Evolutionary conservation across 2,113 vertebrate genomes (phyloP).

Genomic region (Charadrius vociferus): DNA sequence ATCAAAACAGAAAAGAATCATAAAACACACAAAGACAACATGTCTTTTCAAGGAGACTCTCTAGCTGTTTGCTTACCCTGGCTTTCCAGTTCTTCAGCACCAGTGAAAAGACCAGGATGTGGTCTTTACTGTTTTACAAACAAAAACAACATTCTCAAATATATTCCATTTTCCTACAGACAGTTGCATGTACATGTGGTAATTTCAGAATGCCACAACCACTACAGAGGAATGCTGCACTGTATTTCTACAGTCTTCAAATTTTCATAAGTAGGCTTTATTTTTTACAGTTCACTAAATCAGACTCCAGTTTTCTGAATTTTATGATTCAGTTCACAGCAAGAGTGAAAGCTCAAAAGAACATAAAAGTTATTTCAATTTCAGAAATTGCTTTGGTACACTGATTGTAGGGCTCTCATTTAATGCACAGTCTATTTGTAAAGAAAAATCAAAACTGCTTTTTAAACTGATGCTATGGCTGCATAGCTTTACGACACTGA

Average conservation of each 20-base stretch:
- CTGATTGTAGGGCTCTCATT: not conserved
- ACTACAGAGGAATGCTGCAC: not conserved
- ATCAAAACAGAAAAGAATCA: not conserved
- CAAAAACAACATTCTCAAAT: not conserved
- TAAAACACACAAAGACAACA: not conserved
- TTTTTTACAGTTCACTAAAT: not conserved
- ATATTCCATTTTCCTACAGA: not conserved
- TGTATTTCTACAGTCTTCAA: not conserved
- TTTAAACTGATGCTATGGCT: not conserved
- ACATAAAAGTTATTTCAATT: not conserved
- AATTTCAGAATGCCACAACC: not conserved
- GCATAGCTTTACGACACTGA: not conserved
- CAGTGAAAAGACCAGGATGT: not conserved
- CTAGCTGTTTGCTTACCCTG: not conserved
- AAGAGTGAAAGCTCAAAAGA: constrained; percentile 2
- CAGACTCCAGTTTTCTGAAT: not conserved
- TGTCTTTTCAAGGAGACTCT: not conserved
- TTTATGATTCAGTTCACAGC: not conserved
- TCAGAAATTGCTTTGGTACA: constrained; percentile 4
- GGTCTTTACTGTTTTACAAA: not conserved
- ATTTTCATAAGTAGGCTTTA: not conserved
- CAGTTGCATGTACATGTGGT: not conserved
- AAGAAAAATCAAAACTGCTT: not conserved
- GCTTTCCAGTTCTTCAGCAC: not conserved
- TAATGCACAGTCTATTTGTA: not conserved